Conservation (phyloP, 53 echinoderm and acorn worm genomes). For the Paracentrotus lividus region DNA sequence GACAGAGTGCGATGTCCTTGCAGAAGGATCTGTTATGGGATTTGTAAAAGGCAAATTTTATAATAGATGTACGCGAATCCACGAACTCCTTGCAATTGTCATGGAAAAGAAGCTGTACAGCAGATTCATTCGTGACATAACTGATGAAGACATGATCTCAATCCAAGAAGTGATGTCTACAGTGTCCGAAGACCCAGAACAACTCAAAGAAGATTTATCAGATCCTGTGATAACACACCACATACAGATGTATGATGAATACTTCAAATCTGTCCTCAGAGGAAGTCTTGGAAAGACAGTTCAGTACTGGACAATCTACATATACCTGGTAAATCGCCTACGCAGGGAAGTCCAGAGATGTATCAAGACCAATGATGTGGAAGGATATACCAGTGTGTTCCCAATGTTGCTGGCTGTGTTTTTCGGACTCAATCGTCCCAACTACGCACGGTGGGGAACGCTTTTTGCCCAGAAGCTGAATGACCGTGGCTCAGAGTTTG, state of each 20-base stretch:
- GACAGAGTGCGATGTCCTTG: conserved; percentile 76
- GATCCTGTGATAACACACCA: background rate
- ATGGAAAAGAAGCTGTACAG: background rate
- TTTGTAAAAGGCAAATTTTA: conserved; percentile 50
- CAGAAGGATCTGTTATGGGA: conserved; percentile 79
- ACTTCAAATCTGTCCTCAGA: conserved; percentile 58
- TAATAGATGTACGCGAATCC: background rate
- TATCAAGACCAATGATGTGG: conserved; percentile 79
- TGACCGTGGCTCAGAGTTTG: conserved; percentile 40
- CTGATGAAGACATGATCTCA: background rate
- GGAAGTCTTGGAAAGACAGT: conserved; percentile 69
- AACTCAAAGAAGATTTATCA: background rate
- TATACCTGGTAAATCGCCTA: conserved; percentile 78
- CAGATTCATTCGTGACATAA: background rate
- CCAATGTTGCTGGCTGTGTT: conserved; percentile 74
- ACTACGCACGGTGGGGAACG: conserved; percentile 87
- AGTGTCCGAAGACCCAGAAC: background rate
- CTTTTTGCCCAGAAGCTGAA: conserved; percentile 77
- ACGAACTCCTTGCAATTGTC: background rate
- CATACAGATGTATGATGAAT: background rate
- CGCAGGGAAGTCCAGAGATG: conserved; percentile 78
- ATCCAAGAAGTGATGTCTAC: background rate
- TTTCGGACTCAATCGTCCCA: conserved; percentile 81
- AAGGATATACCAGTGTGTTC: conserved; percentile 67
- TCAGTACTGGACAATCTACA: conserved; percentile 76